These are phyloP conservation scores for Callopanchax toddi DNA, from an alignment of 2,113 vertebrate species.

Conservation along the genomic window DNA sequence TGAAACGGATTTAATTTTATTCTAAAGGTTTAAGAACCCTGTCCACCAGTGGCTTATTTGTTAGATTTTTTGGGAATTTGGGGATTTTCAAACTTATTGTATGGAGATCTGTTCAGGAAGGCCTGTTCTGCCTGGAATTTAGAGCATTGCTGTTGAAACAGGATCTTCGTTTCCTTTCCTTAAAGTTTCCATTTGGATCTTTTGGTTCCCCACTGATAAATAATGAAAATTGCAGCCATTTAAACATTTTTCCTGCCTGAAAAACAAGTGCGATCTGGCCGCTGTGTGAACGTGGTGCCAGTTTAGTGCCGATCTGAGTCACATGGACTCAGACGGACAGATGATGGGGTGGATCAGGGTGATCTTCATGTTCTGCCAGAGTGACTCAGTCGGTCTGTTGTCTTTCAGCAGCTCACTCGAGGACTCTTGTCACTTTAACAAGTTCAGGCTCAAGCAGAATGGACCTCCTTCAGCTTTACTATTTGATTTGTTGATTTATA, in stretches of 20 bases:
- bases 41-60: no score
- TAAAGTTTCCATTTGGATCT: neutral
- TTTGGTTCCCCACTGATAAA: neutral
- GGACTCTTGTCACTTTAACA: constrained; percentile 21
- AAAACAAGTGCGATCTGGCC: constrained; percentile 14
- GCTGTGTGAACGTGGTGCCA: constrained; percentile 22
- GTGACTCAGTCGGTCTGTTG: constrained; percentile 64
- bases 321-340: constrained; percentile 43
- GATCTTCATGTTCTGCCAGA: constrained; percentile 52
- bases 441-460: constrained; percentile 42
- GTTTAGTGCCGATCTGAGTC: constrained; percentile 47
- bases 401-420: constrained; percentile 40
- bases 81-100: no score
- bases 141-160: no score
- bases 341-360: constrained; percentile 26
- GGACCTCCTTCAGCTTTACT: constrained; percentile 7
- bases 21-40: no score
- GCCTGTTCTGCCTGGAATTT: no score
- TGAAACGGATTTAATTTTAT: no score
- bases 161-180: no score
- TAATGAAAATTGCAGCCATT: no score
- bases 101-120: no score
- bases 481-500: no score
- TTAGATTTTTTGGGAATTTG: no score
- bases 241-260: neutral